These are phyloP conservation scores for Calameuta filiformis DNA, from an alignment of 2,888 invertebrate species.

Conservation along the genomic window DNA sequence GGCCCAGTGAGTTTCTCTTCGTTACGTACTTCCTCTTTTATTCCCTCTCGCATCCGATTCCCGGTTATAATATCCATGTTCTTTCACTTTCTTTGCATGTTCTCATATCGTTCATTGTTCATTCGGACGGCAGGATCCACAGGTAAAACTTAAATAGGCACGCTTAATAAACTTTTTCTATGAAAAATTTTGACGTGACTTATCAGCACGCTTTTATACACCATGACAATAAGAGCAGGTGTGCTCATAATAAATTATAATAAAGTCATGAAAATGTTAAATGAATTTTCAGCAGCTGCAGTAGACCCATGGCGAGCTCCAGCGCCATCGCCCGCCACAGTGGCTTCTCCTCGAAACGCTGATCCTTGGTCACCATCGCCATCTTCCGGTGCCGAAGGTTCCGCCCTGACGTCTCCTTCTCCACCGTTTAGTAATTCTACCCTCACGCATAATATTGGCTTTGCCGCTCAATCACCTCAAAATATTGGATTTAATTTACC, in stretches of 20 bases:
- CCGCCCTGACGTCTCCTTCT: conserved; percentile 36
- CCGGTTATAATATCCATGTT: conserved; percentile 14
- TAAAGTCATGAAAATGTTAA: conserved; percentile 1
- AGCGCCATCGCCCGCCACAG: conserved; percentile 44
- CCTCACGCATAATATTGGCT: conserved; percentile 52
- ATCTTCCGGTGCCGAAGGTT: conserved; percentile 38
- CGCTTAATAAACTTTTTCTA: not conserved
- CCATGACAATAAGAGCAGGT: not conserved
- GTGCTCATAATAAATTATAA: not conserved
- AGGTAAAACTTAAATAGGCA: conserved; percentile 26
- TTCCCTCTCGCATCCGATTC: conserved; percentile 18
- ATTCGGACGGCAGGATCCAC: conserved; percentile 32
- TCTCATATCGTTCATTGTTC: conserved; percentile 24
- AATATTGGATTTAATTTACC: conserved; percentile 57
- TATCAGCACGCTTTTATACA: not conserved
- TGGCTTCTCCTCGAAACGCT: conserved; percentile 49
- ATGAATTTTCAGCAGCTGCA: conserved; percentile 50
- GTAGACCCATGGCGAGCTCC: conserved; percentile 60
- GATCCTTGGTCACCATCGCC: conserved; percentile 71
- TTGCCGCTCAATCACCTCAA: conserved; percentile 50
- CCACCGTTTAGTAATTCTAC: conserved; percentile 47
- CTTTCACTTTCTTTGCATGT: conserved; percentile 35
- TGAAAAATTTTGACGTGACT: not conserved
- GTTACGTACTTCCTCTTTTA: not conserved
- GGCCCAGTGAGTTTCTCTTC: conserved; percentile 51